phyloP scores from a whole-genome alignment of 2,113 vertebrate genomes.

The Noctilio leporinus region DNA sequence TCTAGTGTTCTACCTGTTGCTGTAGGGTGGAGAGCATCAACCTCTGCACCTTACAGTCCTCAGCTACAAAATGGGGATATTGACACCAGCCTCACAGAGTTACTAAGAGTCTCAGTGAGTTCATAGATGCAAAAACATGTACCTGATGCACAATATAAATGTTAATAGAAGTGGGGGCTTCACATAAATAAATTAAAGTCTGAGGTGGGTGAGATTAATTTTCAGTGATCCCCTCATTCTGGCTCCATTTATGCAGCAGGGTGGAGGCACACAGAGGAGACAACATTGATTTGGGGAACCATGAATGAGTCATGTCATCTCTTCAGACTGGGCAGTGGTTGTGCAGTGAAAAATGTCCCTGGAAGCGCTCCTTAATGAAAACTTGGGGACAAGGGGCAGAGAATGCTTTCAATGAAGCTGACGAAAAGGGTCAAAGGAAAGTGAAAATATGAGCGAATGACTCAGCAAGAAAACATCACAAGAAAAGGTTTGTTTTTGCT shows the following conservation, averaged over 20 bases:
- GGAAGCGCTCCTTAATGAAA: fast-evolving
- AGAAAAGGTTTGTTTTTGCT: background rate
- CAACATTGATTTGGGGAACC: background rate
- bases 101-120: background rate
- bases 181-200: background rate
- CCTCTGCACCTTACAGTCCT: background rate
- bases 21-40: too few relatives aligned
- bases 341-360: background rate
- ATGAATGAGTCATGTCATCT: too few relatives aligned
- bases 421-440: background rate
- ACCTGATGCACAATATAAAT: fast-evolving
- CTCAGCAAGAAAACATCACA: background rate
- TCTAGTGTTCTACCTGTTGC: too few relatives aligned
- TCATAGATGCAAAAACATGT: background rate
- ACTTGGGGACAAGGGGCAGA: too few relatives aligned
- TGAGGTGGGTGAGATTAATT: background rate
- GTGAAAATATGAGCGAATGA: background rate
- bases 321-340: background rate
- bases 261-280: background rate
- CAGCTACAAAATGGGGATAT: background rate
- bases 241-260: fast-evolving
- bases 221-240: background rate
- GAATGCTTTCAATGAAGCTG: background rate
- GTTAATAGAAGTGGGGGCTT: too few relatives aligned
- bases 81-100: background rate